These are phyloP conservation scores for Synanthedon myopaeformis DNA, from an alignment of 2,888 invertebrate species.

Conservation along the genomic window DNA sequence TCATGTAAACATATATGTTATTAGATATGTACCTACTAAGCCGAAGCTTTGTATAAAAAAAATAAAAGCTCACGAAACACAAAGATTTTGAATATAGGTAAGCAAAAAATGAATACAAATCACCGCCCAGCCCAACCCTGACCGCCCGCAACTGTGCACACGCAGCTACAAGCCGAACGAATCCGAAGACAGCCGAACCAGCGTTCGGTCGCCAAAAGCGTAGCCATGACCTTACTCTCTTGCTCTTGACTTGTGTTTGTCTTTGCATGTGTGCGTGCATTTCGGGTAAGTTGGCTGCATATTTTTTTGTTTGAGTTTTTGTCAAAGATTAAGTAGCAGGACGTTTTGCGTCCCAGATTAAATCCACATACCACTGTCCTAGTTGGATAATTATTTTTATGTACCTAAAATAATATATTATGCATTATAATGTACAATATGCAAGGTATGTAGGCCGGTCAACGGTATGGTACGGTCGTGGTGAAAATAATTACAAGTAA, in stretches of 20 bases:
- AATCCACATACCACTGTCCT: too few species aligned
- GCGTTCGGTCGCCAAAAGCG: conserved; percentile 31
- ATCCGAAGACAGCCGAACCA: conserved; percentile 40
- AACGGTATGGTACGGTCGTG: too few species aligned
- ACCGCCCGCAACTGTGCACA: conserved; percentile 17
- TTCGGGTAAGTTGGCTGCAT: conserved; percentile 39
- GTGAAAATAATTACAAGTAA: too few species aligned
- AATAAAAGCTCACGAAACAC: neutral
- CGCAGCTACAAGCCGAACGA: conserved; percentile 16
- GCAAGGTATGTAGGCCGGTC: too few species aligned
- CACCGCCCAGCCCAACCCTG: conserved; percentile 35
- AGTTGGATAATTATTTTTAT: too few species aligned
- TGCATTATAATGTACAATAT: too few species aligned
- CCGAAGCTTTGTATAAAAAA: too few species aligned
- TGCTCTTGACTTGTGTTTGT: conserved; percentile 35
- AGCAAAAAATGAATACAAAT: conserved; percentile 21
- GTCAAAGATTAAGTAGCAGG: conserved; percentile 23
- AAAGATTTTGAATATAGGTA: neutral
- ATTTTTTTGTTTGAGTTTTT: conserved; percentile 22
- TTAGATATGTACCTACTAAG: too few species aligned
- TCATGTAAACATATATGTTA: too few species aligned
- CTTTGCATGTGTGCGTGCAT: conserved; percentile 39
- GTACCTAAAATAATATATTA: too few species aligned
- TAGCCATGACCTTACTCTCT: conserved; percentile 57
- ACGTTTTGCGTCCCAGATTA: too few species aligned